Conservation (phyloP, 2,888 invertebrate genomes). For the Beris morrisii region DNA sequence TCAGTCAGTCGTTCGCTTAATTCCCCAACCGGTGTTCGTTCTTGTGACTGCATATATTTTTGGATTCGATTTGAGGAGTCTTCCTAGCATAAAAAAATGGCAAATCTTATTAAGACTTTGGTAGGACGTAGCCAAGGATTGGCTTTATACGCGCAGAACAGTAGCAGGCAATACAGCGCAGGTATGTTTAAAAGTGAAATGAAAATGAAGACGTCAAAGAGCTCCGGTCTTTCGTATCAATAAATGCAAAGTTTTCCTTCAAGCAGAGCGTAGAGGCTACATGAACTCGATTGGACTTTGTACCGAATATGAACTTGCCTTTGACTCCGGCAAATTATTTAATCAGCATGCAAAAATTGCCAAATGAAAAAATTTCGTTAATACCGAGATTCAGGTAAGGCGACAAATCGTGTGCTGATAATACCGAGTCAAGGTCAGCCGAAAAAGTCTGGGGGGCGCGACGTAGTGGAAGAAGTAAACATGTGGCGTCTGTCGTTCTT, state of each 20-base stretch:
- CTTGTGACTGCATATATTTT: no score
- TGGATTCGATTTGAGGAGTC: no score
- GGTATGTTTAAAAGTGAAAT: slow-evolving; percentile 6
- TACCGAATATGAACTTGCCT: not conserved
- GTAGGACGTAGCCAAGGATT: slow-evolving; percentile 49
- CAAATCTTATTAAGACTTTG: slow-evolving; percentile 52
- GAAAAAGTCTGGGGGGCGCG: no score
- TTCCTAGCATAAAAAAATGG: slow-evolving; percentile 44
- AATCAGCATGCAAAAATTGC: not conserved
- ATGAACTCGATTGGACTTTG: not conserved
- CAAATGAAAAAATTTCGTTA: no score
- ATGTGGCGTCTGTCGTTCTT: no score
- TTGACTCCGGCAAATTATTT: not conserved
- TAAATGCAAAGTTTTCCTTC: not conserved
- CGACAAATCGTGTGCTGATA: not conserved
- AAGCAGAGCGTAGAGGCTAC: not conserved
- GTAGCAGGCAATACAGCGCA: slow-evolving; percentile 31
- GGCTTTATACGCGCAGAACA: slow-evolving; percentile 47
- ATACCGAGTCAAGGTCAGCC: not conserved
- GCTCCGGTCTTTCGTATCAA: not conserved
- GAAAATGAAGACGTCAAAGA: not conserved
- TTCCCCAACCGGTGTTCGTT: no score
- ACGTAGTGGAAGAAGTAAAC: no score
- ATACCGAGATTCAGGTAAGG: no score
- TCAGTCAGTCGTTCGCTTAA: no score